A percentile compares a stretch with the other conserved stretches of the same genome.
Evolutionary conservation across 2,797 vertebrate genomes (phyloP).

Genomic region (Lepilemur ruficaudatus): DNA sequence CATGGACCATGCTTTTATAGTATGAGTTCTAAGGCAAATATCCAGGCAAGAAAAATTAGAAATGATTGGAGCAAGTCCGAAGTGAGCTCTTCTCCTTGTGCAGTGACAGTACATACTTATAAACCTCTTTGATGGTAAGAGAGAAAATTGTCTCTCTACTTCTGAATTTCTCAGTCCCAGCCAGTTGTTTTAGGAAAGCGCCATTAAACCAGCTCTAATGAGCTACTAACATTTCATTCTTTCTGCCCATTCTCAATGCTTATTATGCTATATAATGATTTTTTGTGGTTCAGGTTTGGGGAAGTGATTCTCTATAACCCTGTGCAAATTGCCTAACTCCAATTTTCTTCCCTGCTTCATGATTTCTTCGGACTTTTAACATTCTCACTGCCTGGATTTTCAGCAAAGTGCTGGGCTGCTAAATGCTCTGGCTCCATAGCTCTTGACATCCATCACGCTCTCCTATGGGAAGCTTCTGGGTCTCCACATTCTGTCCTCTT

Average conservation of each 20-base stretch:
- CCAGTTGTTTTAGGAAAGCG: constrained; percentile 24
- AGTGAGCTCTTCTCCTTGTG: neutral
- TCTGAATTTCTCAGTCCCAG: neutral
- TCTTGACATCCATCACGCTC: neutral
- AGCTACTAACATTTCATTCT: constrained; percentile 26
- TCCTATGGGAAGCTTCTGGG: neutral
- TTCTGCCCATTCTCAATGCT: neutral
- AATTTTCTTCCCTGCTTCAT: neutral
- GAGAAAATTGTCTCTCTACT: neutral
- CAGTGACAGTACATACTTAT: neutral
- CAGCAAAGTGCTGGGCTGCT: neutral
- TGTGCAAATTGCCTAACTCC: neutral
- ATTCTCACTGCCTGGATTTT: neutral
- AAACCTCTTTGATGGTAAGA: neutral
- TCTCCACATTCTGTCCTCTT: neutral
- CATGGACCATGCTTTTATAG: neutral
- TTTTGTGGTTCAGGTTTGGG: constrained; percentile 39
- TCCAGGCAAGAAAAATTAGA: neutral
- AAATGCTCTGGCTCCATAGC: neutral
- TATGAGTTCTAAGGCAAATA: neutral
- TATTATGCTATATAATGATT: constrained; percentile 25
- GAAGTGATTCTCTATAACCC: neutral
- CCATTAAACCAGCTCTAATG: constrained; percentile 1
- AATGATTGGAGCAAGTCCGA: neutral
- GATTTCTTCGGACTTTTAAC: constrained; percentile 7